Conservation (phyloP, 2,113 vertebrate genomes). For the Xerus inauris region DNA sequence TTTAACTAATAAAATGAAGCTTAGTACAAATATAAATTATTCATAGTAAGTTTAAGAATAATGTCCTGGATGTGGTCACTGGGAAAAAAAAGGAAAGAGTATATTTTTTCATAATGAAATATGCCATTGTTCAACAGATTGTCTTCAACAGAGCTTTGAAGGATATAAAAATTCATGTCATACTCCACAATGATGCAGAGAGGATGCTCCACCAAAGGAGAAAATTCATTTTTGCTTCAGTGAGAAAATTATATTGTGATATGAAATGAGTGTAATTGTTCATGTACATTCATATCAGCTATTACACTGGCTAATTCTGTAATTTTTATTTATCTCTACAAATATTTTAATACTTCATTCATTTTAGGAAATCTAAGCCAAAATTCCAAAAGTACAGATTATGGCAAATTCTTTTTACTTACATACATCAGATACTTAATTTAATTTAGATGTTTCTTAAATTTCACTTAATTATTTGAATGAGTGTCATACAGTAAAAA, state of each 20-base stretch:
- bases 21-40: slow-evolving; percentile 48
- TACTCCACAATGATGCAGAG: slow-evolving; percentile 35
- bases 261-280: slow-evolving; percentile 64
- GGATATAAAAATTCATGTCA: slow-evolving; percentile 73
- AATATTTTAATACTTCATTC: slow-evolving; percentile 57
- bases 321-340: slow-evolving; percentile 53
- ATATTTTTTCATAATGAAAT: slow-evolving; percentile 54
- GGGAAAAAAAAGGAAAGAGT: slow-evolving; percentile 62
- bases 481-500: neutral
- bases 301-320: neutral
- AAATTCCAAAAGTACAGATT: slow-evolving; percentile 42
- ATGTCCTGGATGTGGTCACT: slow-evolving; percentile 44
- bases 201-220: slow-evolving; percentile 63
- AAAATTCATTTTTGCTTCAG: slow-evolving; percentile 75
- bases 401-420: slow-evolving; percentile 41
- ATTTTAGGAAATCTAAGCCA: slow-evolving; percentile 26
- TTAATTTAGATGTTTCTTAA: neutral
- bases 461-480: slow-evolving; percentile 18
- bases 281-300: slow-evolving; percentile 42
- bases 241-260: slow-evolving; percentile 68
- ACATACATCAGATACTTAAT: neutral
- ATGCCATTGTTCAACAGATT: slow-evolving; percentile 39
- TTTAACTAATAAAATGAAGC: slow-evolving; percentile 44
- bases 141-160: slow-evolving; percentile 42
- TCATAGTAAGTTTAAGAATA: slow-evolving; percentile 52